phyloP scores from a whole-genome alignment of 2,888 invertebrate species.

The Marasmarcha lunaedactyla region DNA sequence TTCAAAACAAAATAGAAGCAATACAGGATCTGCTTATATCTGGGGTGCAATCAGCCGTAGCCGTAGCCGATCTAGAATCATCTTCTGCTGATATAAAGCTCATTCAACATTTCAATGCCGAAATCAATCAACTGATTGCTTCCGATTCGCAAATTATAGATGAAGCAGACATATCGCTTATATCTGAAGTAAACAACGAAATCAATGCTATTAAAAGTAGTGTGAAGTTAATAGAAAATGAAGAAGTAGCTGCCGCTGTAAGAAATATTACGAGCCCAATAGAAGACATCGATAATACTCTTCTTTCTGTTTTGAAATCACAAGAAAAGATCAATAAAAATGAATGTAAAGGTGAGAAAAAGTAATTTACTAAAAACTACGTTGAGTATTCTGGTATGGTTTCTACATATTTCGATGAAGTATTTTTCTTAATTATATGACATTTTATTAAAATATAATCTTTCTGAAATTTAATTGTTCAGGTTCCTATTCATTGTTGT shows the following conservation, averaged over 20 bases:
- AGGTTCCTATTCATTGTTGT: too few species aligned
- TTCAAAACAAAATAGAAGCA: conserved; percentile 36
- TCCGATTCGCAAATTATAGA: conserved; percentile 23
- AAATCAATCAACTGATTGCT: conserved; percentile 35
- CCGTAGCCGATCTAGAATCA: conserved; percentile 35
- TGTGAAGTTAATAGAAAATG: conserved; percentile 35
- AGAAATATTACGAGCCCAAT: conserved; percentile 33
- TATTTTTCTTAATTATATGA: too few species aligned
- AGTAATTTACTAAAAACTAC: not conserved
- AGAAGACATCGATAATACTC: conserved; percentile 33
- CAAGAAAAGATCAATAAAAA: conserved; percentile 18
- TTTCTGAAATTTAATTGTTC: too few species aligned
- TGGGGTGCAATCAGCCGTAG: conserved; percentile 31
- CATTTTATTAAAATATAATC: too few species aligned
- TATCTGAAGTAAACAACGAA: conserved; percentile 40
- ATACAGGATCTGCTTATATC: conserved; percentile 39
- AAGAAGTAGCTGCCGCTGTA: conserved; percentile 21
- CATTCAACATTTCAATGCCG: conserved; percentile 42
- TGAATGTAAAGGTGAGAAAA: conserved; percentile 16
- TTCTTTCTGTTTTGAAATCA: conserved; percentile 26
- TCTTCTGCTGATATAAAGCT: conserved; percentile 44
- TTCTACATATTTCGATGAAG: not conserved
- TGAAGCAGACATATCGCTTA: conserved; percentile 31
- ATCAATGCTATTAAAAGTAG: conserved; percentile 40
- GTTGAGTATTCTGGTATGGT: not conserved